Evolutionary conservation across 2,113 vertebrate species (phyloP).

Genomic region (Rana temporaria): DNA sequence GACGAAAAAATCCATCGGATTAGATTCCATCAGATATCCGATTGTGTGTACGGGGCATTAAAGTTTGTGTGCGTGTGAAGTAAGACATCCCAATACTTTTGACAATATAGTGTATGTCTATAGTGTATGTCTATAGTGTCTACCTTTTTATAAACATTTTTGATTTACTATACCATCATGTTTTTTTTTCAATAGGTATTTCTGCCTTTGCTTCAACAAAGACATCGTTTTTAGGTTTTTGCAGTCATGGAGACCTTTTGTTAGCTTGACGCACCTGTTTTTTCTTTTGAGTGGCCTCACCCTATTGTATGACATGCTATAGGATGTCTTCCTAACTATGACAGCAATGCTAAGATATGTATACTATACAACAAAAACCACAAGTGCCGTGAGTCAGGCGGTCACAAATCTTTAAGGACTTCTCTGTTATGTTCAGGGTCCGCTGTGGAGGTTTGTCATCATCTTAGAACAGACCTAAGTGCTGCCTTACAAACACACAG

Average conservation of each 20-base stretch:
- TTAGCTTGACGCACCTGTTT: slow-evolving; percentile 42
- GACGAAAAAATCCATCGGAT: no score
- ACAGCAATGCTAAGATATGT: slow-evolving; percentile 20
- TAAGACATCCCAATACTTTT: no score
- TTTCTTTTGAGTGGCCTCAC: slow-evolving; percentile 27
- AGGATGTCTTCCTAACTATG: slow-evolving; percentile 32
- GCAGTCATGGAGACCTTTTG: slow-evolving; percentile 20
- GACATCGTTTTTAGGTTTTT: no score
- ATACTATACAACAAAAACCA: slow-evolving; percentile 4
- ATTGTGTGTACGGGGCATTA: no score
- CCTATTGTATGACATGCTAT: slow-evolving; percentile 10
- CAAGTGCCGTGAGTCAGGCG: slow-evolving; percentile 11
- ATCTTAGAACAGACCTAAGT: neutral
- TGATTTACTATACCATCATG: no score
- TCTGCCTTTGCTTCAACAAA: no score
- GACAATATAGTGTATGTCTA: no score
- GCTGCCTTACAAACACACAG: neutral
- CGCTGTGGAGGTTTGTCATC: neutral
- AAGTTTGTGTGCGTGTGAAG: no score
- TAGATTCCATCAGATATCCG: no score
- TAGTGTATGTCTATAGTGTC: no score
- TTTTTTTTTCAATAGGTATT: no score
- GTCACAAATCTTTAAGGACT: neutral
- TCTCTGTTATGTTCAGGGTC: neutral
- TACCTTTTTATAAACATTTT: no score